Base-by-base conservation (phyloP, 2,113 vertebrate species). In the Microtus oregoni region DNA sequence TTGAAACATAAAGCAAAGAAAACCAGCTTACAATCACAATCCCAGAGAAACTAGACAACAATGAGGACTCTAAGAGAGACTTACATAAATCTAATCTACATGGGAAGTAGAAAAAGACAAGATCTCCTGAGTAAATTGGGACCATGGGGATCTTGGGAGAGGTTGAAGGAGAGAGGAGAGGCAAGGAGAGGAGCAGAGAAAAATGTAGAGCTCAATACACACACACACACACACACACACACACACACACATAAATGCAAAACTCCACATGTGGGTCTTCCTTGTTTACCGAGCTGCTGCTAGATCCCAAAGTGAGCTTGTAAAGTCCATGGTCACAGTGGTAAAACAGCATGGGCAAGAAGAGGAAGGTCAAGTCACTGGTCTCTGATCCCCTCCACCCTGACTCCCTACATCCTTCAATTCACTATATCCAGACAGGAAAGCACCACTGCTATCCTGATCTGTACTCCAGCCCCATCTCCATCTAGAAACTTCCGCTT, bases 221-320 rank as follows among this genome's bases (percentile, higher is more conserved):
- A 44, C 44, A 44, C 44, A 44, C 13, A 52, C 13, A 52, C 14
- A 55, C 13, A 55, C 3, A 55, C 13, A 55, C 13, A 52, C 13
- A 52, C 13, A 52, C 13, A 55, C 13, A 55, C 13, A 55, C 0
- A 55, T 55, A 55, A 15, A 85, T 83, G 38, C n/a, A 82, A 81
- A 93, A 96, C 22, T 75, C 77, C 83, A 38, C 58, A 68, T 20
- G 38, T 89, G 38, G 24, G 35, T 97, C 75, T 90, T 90, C 72
- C 61, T 73, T 93, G 91, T 88, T 96, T 82, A 83, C 81, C 13
- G 72, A 88, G 70, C 47, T 79, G 81, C 96, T 26, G 32, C 58
- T 81, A 78, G 91, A 73, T 82, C 92, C 61, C 72, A 68, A 72
- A 63, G 70, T 38, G 76, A 96, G 47, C n/a, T 78, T 32, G 41